These are phyloP conservation scores for Rhopalosiphum nymphaeae DNA, from an alignment of 2,888 invertebrate genomes.

Conservation along the genomic window DNA sequence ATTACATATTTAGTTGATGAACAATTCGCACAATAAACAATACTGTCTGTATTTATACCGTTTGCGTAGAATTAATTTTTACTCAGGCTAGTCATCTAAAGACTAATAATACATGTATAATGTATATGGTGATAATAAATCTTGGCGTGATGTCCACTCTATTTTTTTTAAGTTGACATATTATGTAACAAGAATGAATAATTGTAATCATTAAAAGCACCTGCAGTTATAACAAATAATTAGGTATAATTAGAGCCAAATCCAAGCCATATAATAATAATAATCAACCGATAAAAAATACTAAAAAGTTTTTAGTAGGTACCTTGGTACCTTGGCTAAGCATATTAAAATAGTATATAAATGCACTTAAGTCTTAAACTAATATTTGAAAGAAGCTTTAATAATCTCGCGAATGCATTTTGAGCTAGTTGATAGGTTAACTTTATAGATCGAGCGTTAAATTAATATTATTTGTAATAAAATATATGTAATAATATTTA, in stretches of 20 bases:
- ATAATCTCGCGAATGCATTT: neutral
- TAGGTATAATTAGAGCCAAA: neutral
- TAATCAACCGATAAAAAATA: neutral
- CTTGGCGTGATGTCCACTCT: neutral
- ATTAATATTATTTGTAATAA: constrained; percentile 13
- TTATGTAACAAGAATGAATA: neutral
- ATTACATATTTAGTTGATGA: neutral
- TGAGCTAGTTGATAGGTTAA: neutral
- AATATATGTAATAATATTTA: neutral
- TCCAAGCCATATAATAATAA: neutral
- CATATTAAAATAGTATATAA: neutral
- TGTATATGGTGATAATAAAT: neutral
- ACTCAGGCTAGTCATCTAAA: neutral
- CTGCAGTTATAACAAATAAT: neutral
- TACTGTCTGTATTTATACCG: neutral
- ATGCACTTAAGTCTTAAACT: neutral
- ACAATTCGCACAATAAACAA: neutral
- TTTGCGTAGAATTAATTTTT: neutral
- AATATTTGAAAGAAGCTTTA: neutral
- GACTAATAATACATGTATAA: neutral
- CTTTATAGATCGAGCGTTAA: neutral
- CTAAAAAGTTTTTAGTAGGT: neutral
- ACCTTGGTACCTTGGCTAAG: too few species aligned
- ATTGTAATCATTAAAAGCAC: neutral
- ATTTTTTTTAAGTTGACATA: neutral